Base-by-base conservation (phyloP, 2,113 vertebrate species). In the Gallinago undulata region DNA sequence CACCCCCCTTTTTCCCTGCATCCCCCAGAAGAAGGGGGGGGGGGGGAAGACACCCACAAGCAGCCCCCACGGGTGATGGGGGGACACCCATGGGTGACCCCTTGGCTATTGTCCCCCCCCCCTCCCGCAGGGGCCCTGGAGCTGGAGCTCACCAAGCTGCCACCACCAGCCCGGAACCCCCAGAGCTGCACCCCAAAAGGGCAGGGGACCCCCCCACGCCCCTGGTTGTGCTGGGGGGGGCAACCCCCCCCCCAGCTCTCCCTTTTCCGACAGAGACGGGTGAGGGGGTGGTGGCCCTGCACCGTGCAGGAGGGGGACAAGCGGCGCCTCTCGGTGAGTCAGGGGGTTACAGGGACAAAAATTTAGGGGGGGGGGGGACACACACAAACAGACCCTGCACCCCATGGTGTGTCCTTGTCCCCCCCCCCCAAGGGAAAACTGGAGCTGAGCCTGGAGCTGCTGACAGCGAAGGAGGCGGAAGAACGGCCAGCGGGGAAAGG, bases 251-350 rank as follows among this genome's bases (percentile, higher is more conserved):
- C 89, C 90, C 62, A n/a, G 7, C 1, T 30, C 39, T 98, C 97
- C 35, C 94, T 98, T 7, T 98, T 98, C 83, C 95, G 78, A 43
- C 97, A 98, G 55, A 96, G 69, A 30, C 79, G 24, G 13, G 70
- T 55, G 10, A 88, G 94, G 2, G 98, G 98, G 25, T 98, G 98
- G 98, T 98, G 98, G 98, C 98, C 98, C 19, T 98, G 97, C 81
- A 90, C 90, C 4, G 86, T 94, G 78, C 64, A 91, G 1, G 80
- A 97, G 6, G 85, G 55, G 1, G 53, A 75, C 89, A 90, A 93
- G 67, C 95, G 79, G 80, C 95, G 87, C 19, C 53, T 98, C 70
- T 96, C 98, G 83, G 98, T 98, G 96, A 18, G 95, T 43, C 8
- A 43, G 10, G 15, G 28, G 55, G 30, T 18, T 19, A 56, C 6